These are phyloP conservation scores for Rattus norvegicus DNA, from an alignment of 2,113 vertebrate species.

Conservation along the genomic window DNA sequence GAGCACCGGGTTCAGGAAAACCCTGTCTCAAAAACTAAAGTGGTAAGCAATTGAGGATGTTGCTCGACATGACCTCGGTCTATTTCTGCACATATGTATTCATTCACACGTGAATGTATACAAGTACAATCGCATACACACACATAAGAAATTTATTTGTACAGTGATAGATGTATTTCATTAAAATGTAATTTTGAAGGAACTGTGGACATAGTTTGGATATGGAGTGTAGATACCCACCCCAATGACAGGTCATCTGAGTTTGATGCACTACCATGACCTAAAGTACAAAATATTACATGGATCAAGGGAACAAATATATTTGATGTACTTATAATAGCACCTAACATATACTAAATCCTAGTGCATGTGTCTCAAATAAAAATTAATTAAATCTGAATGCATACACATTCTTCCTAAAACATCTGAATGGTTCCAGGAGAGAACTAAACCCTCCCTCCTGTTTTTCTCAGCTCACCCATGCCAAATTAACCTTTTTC, in stretches of 20 bases:
- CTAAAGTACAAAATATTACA: not conserved
- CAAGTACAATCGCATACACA: not conserved
- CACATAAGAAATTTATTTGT: not conserved
- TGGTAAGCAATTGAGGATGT: not conserved
- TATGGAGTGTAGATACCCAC: not conserved
- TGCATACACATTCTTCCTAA: slow-evolving; percentile 39
- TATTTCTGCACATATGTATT: not conserved
- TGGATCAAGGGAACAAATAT: slow-evolving; percentile 29
- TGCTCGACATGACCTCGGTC: not conserved
- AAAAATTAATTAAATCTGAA: slow-evolving; percentile 26
- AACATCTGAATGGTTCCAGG: slow-evolving; percentile 1
- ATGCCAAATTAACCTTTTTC: slow-evolving; percentile 48
- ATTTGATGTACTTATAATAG: slow-evolving; percentile 39
- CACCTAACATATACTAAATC: not conserved
- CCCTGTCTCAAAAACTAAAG: not conserved
- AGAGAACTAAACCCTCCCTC: slow-evolving; percentile 2
- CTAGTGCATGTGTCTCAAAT: not conserved
- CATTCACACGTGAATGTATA: not conserved
- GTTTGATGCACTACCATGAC: not conserved
- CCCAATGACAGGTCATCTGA: not conserved
- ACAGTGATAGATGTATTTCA: slow-evolving; percentile 5
- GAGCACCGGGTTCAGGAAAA: not conserved
- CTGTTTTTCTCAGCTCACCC: slow-evolving; percentile 22
- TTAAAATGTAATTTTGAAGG: slow-evolving; percentile 47
- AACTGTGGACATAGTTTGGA: not conserved